Percentiles rank a stretch among this genome's conserved stretches.
Evolutionary conservation across 2,888 invertebrate species (phyloP).

Genomic region (Catocala fraxini): DNA sequence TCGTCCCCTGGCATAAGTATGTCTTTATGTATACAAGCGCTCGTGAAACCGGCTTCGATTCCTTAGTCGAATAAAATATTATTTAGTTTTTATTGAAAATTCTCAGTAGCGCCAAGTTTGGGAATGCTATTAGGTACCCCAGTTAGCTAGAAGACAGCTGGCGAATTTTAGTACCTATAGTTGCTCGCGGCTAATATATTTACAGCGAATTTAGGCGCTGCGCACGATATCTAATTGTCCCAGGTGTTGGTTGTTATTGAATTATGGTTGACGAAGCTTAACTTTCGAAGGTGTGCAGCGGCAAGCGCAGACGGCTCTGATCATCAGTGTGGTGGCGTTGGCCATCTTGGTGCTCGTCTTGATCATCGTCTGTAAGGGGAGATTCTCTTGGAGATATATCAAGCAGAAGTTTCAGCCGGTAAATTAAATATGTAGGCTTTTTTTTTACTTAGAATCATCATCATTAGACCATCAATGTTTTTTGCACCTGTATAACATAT

Average conservation of each 20-base stretch:
- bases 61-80: no score
- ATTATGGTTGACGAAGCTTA: conserved; percentile 10
- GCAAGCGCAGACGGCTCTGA: conserved; percentile 77
- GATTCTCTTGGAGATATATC: conserved; percentile 75
- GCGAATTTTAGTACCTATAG: no score
- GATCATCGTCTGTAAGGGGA: conserved; percentile 72
- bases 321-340: conserved; percentile 76
- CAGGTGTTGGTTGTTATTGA: background rate
- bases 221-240: background rate
- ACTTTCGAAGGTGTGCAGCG: conserved; percentile 72
- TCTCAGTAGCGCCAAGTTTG: no score
- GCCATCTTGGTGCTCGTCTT: conserved; percentile 72
- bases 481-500: background rate
- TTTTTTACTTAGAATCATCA: conserved; percentile 24
- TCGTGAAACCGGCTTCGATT: no score
- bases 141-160: no score
- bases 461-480: conserved; percentile 3
- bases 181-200: no score
- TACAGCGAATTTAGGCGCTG: no score
- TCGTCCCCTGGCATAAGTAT: no score
- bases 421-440: conserved; percentile 27
- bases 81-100: no score
- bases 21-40: no score
- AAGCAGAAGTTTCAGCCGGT: conserved; percentile 83
- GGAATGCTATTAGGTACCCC: no score